Base-by-base conservation (phyloP, 37 sponge, comb jelly and placozoan species). In the Crambe crambe region DNA sequence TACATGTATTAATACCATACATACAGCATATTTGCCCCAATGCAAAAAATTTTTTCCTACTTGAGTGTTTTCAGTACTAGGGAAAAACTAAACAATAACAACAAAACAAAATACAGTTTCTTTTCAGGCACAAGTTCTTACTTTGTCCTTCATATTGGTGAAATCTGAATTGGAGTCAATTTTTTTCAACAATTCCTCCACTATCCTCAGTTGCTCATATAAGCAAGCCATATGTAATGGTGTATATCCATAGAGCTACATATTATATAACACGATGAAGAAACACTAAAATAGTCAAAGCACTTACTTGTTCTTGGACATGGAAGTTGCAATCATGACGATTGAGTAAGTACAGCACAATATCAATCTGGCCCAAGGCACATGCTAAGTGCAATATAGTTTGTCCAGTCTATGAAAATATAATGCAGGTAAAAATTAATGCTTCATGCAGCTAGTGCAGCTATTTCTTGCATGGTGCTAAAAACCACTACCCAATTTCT, bases 181-280 rank as follows among this genome's bases (percentile, higher is more conserved):
- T 32, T 74, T 83, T 26, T 41, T 73, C 40, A 89, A 36, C 56
- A 92, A 56, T 30, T 76, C 74, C 0, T 54, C 21, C 2, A 84
- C 85, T 56, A 92, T 43, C n/a, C 51, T 74, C 4, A 2, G 30
- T 27, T 87, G 78, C 59, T 87, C 78, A 56, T 78, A 86, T 3
- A 92, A 56, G 37, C 92, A 92, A 0, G 88, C 92, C 30, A 83
- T 44, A 71, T 87, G 88, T 23, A 92, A 75, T 25, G 88, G 73
- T 27, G 92, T 92, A 44, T 87, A 69, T 0, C 81, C 77, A 58
- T 81, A 81, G 1, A 81, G 1, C 81, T 81, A 57, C 38, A 58
- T 32, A 37, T 27, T 47, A 47, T 12, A 47, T 47, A 47, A 47
- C 12, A 47, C 12, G 6, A 47, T 47, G 12, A 47, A 47, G 10